Evolutionary conservation across 1,140 invertebrate genomes (phyloP), one percentile per base, ranked within the genome.

Genomic region (Caenorhabditis tropicalis): DNA sequence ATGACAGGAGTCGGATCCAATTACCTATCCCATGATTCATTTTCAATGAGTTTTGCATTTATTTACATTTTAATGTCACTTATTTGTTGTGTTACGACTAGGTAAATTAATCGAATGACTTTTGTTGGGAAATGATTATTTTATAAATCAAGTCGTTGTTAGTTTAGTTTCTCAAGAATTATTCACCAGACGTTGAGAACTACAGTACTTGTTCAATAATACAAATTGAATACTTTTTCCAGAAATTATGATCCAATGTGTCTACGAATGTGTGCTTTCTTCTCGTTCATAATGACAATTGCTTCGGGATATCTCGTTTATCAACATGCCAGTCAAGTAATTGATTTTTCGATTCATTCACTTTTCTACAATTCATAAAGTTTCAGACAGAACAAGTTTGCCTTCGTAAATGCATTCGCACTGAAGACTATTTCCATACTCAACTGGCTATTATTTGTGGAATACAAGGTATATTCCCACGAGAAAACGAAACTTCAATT

Each of bases 301-400:
- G 65, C 65, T 19, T 74, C 65, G 4, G 65, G 27, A 24, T 74
- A 74, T 74, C 36, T 74, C 19, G 65, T 74, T 36, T 74, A 74
- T 74, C 65, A 74, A 43, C 65, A 74, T 24, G 33, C 33, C n/a
- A 74, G 36, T 24, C 65, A 74, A 19, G 65, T 74, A 43, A 43
- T 43, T 74, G n/a, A n/a, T 36, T 19, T 5, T 36, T 19, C 0
- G 6, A 36, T 43, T 24, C 9, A 15, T 43, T 43, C 31, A 5
- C 16, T 27, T n/a, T 36, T 36, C n/a, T 33, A 0, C 12, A 65
- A 65, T 19, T 27, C 36, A 24, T 10, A 10, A 46, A 27, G 6
- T 74, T 74, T 74, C 65, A 74, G 65, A 74, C 65, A 0, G n/a
- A 43, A 27, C 65, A 74, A 74, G 65, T 74, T 21, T 74, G 65